phyloP scores from a whole-genome alignment of 2,888 invertebrate species.

The Athripsodes cinereus region DNA sequence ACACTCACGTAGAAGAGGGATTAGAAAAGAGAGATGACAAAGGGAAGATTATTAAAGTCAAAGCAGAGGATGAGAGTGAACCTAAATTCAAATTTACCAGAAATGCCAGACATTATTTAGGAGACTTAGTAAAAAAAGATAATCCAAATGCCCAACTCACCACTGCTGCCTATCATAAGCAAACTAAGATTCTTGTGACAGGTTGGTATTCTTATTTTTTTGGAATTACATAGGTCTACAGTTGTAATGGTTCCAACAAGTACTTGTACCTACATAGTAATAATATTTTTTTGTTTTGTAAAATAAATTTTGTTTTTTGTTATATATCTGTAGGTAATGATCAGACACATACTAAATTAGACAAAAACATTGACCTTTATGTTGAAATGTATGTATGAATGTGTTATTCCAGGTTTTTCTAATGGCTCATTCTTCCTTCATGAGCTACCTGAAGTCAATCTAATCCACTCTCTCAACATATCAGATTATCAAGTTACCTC shows the following conservation, averaged over 20 bases:
- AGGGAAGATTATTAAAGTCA: conserved; percentile 19
- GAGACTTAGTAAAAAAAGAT: conserved; percentile 61
- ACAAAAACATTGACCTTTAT: too few relatives aligned
- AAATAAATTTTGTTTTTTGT: not conserved
- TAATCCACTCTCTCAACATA: conserved; percentile 86
- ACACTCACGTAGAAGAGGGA: conserved; percentile 22
- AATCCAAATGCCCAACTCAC: conserved; percentile 62
- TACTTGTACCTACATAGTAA: too few relatives aligned
- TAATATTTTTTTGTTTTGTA: not conserved
- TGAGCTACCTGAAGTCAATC: conserved; percentile 88
- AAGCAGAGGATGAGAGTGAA: conserved; percentile 6
- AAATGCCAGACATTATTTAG: conserved; percentile 66
- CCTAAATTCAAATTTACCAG: conserved; percentile 61
- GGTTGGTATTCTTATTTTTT: conserved; percentile 40
- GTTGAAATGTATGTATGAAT: not conserved
- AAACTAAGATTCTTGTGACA: conserved; percentile 74
- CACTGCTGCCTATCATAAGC: conserved; percentile 76
- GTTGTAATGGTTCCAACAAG: too few relatives aligned
- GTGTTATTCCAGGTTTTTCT: conserved; percentile 62
- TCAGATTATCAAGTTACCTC: conserved; percentile 79
- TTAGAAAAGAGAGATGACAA: conserved; percentile 22
- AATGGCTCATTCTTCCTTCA: conserved; percentile 90
- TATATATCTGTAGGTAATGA: not conserved
- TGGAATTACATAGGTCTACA: too few relatives aligned
- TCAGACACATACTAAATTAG: too few relatives aligned